Percentiles rank a stretch among this genome's conserved stretches.
These are phyloP conservation scores for Potorous gilbertii DNA, from an alignment of 2,797 vertebrate genomes.

Conservation along the genomic window DNA sequence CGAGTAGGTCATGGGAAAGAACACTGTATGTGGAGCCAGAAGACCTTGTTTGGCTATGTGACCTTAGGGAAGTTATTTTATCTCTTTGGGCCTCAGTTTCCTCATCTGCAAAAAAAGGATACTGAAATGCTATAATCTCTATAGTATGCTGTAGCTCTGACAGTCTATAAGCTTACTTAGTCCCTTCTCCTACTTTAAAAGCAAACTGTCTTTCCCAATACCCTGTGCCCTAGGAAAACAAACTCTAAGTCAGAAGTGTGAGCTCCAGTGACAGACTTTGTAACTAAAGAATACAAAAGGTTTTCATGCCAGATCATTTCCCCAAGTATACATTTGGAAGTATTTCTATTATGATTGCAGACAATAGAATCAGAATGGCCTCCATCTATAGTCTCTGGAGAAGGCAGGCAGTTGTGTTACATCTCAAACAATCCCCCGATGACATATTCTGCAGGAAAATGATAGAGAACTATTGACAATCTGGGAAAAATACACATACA, in stretches of 20 bases:
- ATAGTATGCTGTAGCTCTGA: background rate
- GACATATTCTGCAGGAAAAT: background rate
- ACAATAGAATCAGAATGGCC: background rate
- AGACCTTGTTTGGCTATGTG: background rate
- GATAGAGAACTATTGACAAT: background rate
- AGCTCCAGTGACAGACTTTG: background rate
- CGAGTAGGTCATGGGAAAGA: background rate
- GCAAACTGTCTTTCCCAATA: slow-evolving; percentile 4
- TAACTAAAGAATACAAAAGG: background rate
- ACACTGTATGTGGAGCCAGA: background rate
- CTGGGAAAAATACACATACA: background rate
- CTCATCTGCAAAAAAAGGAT: background rate
- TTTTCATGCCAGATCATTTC: background rate
- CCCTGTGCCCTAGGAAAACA: background rate
- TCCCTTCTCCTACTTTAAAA: background rate
- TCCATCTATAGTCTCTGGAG: background rate
- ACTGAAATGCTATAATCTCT: background rate
- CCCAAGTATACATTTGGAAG: background rate
- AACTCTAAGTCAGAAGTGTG: background rate
- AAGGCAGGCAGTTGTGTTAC: background rate
- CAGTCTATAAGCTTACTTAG: background rate
- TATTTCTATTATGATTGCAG: slow-evolving; percentile 18
- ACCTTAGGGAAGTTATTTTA: background rate
- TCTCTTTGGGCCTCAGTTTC: background rate
- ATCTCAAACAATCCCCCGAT: background rate